A percentile compares a stretch with the other conserved stretches of the same genome.
Evolutionary conservation across 1,140 invertebrate genomes (phyloP).

Genomic region (Drosophila nasuta): DNA sequence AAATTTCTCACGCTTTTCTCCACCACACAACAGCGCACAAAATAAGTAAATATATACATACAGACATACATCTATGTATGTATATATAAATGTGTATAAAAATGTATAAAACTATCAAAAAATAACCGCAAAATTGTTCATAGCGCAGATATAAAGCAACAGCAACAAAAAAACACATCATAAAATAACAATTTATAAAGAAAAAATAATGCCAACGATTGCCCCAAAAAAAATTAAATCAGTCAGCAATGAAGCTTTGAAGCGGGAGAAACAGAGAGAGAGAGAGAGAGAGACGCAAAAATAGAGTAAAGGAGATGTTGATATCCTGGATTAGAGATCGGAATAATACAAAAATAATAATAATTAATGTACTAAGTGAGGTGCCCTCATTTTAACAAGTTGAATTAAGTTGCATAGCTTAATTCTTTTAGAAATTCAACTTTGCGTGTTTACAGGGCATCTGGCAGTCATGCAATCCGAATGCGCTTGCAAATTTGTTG

Average conservation of each 20-base stretch:
- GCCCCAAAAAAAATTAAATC: not conserved
- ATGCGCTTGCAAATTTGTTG: not conserved
- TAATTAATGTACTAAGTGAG: not conserved
- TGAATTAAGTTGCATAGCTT: too few species aligned
- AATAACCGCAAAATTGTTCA: conserved; percentile 20
- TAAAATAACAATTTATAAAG: conserved; percentile 41
- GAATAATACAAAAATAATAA: too few species aligned
- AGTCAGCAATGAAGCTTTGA: not conserved
- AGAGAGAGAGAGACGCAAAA: not conserved
- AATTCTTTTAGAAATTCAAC: not conserved
- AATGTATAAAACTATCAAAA: conserved; percentile 25
- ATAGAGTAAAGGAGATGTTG: not conserved
- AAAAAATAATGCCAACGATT: not conserved
- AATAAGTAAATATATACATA: conserved; percentile 21
- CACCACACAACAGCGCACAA: conserved; percentile 31
- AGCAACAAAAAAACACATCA: conserved; percentile 14
- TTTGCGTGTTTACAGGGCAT: not conserved
- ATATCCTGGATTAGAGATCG: not conserved
- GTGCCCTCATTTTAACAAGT: not conserved
- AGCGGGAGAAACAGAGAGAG: not conserved
- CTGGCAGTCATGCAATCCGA: not conserved
- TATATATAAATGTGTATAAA: conserved; percentile 15
- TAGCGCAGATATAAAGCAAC: conserved; percentile 27
- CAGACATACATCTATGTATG: conserved; percentile 37
- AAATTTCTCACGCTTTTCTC: conserved; percentile 81